These are phyloP conservation scores for Rhinichthys osculus DNA, from an alignment of 2,797 vertebrate genomes.

Conservation along the genomic window DNA sequence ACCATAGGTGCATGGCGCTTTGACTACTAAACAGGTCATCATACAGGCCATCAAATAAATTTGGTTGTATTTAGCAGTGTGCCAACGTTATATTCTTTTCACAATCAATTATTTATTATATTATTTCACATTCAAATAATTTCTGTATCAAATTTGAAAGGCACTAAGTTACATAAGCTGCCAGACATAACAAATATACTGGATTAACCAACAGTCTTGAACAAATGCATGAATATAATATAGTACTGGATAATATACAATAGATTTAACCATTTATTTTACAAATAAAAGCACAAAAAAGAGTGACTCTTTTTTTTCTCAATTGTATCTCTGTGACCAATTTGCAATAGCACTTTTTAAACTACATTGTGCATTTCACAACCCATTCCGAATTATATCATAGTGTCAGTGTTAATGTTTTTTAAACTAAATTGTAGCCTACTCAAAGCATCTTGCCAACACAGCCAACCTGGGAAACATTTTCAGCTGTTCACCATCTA, in stretches of 20 bases:
- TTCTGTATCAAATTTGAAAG: background rate
- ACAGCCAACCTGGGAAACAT: background rate
- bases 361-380: background rate
- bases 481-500: background rate
- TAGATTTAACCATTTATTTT: background rate
- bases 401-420: too few species aligned
- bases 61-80: too few species aligned
- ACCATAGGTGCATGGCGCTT: too few species aligned
- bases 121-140: background rate
- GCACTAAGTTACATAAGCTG: background rate
- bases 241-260: background rate
- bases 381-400: too few species aligned
- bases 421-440: too few species aligned
- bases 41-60: too few species aligned
- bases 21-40: too few species aligned
- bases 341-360: background rate
- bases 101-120: too few species aligned
- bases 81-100: too few species aligned
- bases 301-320: background rate
- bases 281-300: background rate
- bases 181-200: background rate
- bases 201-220: background rate
- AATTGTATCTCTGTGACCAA: background rate
- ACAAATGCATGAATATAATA: background rate
- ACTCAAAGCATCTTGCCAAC: too few species aligned